Base-by-base conservation (phyloP, 2,113 vertebrate species). In the Alces alces region DNA sequence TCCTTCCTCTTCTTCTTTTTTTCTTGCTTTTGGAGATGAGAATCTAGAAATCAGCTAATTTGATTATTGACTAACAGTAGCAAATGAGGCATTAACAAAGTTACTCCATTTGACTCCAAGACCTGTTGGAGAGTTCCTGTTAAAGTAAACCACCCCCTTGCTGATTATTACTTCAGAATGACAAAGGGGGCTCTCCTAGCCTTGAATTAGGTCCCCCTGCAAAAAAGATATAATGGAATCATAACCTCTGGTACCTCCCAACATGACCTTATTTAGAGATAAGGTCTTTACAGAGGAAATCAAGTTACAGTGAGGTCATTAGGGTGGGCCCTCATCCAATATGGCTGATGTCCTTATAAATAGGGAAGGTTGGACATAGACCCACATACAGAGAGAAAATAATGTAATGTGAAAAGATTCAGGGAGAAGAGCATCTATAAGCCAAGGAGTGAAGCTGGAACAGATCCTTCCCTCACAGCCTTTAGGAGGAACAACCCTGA, bases 31-130 rank as follows among this genome's bases (percentile, higher is more conserved):
- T 89, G 45, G 23, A 83, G 61, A 30, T 36, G 19, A 92, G 36
- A 60, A 47, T 25, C 17, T 79, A 73, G 55, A 89, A 36, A 57
- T 52, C 33, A 10, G 9, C 8, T 76, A 54, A 54, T 28, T 70
- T 91, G 39, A 84, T 80, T 80, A 23, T 13, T 85, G n/a, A 14
- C 43, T 86, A 83, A 96, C 45, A 88, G 50, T 45, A 79, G 55
- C 45, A 95, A 64, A 76, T 43, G 70, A 95, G 21, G 54, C 33
- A 86, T 55, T 95, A 79, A 57, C 43, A 73, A 52, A 95, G n/a
- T 84, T 89, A 9, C 3, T 36, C 86, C 14, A 8, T 85, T 16
- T 45, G 16, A 92, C 79, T 96, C 73, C 66, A 80, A 89, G 60
- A 16, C 57, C 15, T 80, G 50, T 33, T 45, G 30, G 79, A 64